Evolutionary conservation across 2,113 vertebrate species (phyloP), one percentile per base, ranked within the genome.

Genomic region (Canis aureus): DNA sequence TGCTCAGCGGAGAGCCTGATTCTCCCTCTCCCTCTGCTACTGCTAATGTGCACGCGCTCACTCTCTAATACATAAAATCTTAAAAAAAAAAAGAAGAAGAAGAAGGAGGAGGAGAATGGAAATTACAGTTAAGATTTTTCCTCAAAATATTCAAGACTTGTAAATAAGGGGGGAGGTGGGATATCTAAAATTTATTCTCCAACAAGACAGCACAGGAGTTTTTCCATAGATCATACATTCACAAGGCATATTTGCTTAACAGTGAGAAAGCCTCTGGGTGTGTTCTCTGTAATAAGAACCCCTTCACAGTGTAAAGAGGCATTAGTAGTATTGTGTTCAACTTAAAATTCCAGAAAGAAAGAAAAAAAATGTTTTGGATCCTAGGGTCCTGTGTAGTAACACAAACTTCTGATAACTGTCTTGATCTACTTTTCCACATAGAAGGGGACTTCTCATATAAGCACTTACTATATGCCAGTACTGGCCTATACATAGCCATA

Each of bases 61-160:
- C 43, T 43, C 38, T 43, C 38, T 43, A 43, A 43, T 43, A 43
- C 43, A 43, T 43, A 43, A 43, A 43, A 43, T 43, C 43, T 43
- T 43, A 6, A 6, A 43, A 43, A 43, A 6, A 43, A 43, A 6
- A 43, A 6, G 6, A 43, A 43, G 1, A 43, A 43, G 6, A 43
- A 6, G 6, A 6, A 43, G 5, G 1, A 43, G 3, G 1, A 6
- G 5, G 43, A 91, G 20, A 87, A 84, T 27, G 19, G 29, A 90
- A 22, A 93, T 86, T 76, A 86, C 19, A 95, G 0, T 55, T 55
- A 88, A 93, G 62, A 62, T 82, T 93, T 76, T 91, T 32, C 43
- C 76, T 88, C 38, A 71, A 90, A 93, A 86, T 71, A 97, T 23
- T 85, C 53, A 78, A 89, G 19, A 92, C 67, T 74, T 76, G 1